A percentile compares a stretch with the other conserved stretches of the same genome.
phyloP scores from a whole-genome alignment of 1,140 invertebrate genomes.

The Hydropsyche tenuis region DNA sequence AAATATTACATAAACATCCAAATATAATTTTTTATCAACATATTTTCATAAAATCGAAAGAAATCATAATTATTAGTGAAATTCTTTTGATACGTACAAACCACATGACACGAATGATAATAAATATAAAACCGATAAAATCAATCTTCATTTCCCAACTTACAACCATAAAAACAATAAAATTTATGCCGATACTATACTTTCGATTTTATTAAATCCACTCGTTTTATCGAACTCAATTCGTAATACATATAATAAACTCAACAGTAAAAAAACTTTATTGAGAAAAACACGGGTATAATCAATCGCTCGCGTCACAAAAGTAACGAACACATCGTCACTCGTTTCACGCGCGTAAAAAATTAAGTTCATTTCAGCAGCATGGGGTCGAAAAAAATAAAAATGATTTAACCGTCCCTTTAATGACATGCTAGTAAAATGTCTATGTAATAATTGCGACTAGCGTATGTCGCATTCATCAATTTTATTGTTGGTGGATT shows the following conservation, averaged over 20 bases:
- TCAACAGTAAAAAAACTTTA: no score
- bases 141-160: neutral
- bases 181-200: no score
- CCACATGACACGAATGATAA: neutral
- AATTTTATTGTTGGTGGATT: constrained; percentile 23
- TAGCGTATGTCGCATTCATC: neutral
- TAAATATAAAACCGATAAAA: neutral
- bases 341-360: constrained; percentile 4
- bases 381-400: constrained; percentile 3
- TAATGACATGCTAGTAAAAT: neutral
- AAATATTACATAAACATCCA: no score
- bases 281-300: neutral
- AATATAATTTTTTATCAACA: no score
- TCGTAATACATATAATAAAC: no score
- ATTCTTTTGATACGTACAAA: no score
- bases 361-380: neutral
- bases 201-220: no score
- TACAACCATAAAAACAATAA: no score
- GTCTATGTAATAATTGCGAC: neutral
- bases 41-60: no score
- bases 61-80: no score
- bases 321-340: neutral
- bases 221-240: no score
- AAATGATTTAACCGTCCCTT: constrained; percentile 16
- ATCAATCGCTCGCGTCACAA: neutral